A percentile compares a stretch with the other conserved stretches of the same genome.
Conservation (phyloP, 92 coral and sea anemone genomes). For the Porites lobata region DNA sequence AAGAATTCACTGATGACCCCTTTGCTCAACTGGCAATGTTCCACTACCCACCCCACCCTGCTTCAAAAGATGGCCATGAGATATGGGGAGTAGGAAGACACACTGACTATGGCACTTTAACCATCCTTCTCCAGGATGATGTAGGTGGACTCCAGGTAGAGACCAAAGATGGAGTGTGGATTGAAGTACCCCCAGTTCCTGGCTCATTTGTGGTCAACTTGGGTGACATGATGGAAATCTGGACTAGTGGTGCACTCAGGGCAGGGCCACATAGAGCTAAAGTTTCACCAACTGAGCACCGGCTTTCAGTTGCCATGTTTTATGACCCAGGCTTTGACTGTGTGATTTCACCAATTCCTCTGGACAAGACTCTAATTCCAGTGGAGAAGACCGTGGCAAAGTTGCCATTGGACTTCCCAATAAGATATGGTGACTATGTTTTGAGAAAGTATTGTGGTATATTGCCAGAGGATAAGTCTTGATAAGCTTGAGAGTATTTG, state of each 20-base stretch:
- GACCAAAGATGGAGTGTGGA: conserved; percentile 75
- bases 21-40: conserved; percentile 76
- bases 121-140: conserved; percentile 83
- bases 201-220: conserved; percentile 81
- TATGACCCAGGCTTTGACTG: conserved; percentile 80
- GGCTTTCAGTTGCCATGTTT: conserved; percentile 84
- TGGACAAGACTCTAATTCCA: conserved; percentile 71
- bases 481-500: neutral
- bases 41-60: conserved; percentile 78
- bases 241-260: conserved; percentile 84
- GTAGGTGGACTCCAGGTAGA: conserved; percentile 83
- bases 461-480: neutral
- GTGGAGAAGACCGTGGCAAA: conserved; percentile 34
- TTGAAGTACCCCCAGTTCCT: conserved; percentile 78
- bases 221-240: conserved; percentile 86
- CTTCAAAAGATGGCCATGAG: conserved; percentile 20
- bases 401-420: conserved; percentile 58
- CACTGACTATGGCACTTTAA: conserved; percentile 85
- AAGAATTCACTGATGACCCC: conserved; percentile 61
- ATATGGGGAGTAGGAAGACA: conserved; percentile 80
- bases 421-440: conserved; percentile 77
- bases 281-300: conserved; percentile 57
- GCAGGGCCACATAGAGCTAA: conserved; percentile 77
- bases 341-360: conserved; percentile 67
- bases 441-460: conserved; percentile 62